These are phyloP conservation scores for Dicaeum eximium DNA, from an alignment of 2,113 vertebrate genomes.

Conservation along the genomic window DNA sequence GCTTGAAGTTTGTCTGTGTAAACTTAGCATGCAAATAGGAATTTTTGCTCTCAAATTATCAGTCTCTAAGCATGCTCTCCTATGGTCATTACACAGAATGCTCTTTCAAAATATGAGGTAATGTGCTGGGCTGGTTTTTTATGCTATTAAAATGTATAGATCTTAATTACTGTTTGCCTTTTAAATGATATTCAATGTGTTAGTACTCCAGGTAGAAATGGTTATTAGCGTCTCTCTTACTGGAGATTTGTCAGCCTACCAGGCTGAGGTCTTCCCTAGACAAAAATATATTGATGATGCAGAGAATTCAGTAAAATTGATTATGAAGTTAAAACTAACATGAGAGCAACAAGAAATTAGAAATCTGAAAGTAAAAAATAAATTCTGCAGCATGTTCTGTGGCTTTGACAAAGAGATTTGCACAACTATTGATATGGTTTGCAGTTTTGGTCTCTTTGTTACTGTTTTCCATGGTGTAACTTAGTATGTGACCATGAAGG, in stretches of 20 bases:
- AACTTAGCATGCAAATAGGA: background rate
- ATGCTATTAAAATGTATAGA: background rate
- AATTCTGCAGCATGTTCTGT: background rate
- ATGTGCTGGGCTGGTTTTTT: background rate
- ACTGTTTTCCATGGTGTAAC: background rate
- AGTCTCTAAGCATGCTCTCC: rapidly evolving
- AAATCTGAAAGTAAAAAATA: background rate
- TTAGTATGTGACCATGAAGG: background rate
- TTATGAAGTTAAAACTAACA: background rate
- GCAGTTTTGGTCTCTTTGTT: background rate
- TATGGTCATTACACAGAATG: background rate
- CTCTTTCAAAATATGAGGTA: background rate
- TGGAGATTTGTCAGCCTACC: background rate
- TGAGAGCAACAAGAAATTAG: background rate
- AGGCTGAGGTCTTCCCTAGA: background rate
- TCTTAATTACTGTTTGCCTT: background rate
- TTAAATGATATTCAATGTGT: background rate
- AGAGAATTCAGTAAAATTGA: background rate
- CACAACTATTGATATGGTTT: background rate
- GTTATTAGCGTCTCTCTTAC: background rate
- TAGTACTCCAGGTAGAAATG: background rate
- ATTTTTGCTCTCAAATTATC: background rate
- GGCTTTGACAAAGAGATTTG: background rate
- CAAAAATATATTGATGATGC: background rate
- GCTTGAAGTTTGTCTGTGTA: background rate